Conservation (phyloP, 2,797 vertebrate genomes). For the Astyanax mexicanus region DNA sequence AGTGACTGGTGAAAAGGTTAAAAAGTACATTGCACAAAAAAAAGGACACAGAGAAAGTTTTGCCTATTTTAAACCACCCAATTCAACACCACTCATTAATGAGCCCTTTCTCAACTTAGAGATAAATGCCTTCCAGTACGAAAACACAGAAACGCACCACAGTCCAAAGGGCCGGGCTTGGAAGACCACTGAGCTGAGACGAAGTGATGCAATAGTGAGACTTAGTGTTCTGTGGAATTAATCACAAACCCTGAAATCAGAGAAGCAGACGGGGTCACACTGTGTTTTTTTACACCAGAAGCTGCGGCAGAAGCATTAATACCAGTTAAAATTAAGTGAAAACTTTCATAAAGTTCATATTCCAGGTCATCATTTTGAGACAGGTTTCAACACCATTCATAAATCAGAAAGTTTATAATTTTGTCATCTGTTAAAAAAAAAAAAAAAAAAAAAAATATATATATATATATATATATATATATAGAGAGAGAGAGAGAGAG, state of each 20-base stretch:
- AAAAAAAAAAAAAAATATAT: slow-evolving; percentile 25
- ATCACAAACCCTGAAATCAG: not conserved
- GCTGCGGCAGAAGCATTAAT: not conserved
- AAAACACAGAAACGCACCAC: not conserved
- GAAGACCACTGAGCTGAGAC: not conserved
- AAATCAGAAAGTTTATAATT: slow-evolving; percentile 11
- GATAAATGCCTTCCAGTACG: not conserved
- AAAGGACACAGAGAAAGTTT: not conserved
- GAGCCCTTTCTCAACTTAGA: not conserved
- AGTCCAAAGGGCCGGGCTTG: not conserved
- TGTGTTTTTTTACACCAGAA: not conserved
- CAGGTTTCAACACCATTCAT: not conserved
- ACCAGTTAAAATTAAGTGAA: not conserved
- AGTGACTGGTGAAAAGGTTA: not conserved
- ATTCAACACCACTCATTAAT: not conserved
- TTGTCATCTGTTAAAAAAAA: slow-evolving; percentile 28
- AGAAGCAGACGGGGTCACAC: not conserved
- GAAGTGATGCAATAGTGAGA: not conserved
- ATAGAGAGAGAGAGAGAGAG: no score
- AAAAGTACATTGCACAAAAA: not conserved
- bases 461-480: no score
- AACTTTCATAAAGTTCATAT: not conserved
- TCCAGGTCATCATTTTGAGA: not conserved
- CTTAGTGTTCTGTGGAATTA: not conserved
- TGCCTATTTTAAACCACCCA: not conserved